Conservation (phyloP, 2,113 vertebrate species). For the Mastomys coucha region DNA sequence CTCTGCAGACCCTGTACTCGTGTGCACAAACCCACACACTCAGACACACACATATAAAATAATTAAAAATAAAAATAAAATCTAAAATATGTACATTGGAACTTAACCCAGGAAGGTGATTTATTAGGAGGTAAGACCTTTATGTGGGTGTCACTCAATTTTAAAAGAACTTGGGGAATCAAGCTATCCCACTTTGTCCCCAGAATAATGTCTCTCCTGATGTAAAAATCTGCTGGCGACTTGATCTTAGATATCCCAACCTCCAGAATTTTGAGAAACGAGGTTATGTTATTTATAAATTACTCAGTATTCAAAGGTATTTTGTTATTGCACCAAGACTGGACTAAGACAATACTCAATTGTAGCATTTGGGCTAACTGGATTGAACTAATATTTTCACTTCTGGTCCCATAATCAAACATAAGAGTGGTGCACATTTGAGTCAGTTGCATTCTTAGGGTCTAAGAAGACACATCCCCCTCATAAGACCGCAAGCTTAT, state of each 20-base stretch:
- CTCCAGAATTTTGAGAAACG: not conserved
- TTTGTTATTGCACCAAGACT: not conserved
- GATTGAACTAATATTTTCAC: constrained; percentile 46
- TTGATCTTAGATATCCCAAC: not conserved
- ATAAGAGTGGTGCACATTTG: not conserved
- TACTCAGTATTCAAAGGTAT: not conserved
- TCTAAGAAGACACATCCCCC: not conserved
- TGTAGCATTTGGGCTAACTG: not conserved
- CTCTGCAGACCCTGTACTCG: not conserved
- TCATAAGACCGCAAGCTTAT: constrained; percentile 37
- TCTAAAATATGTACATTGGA: not conserved
- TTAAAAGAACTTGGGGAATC: not conserved
- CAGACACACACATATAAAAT: not conserved
- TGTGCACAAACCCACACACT: not conserved
- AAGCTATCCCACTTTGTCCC: not conserved
- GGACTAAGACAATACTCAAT: not conserved
- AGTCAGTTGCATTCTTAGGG: not conserved
- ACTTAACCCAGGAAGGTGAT: not conserved
- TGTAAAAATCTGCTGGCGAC: not conserved
- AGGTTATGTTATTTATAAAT: not conserved
- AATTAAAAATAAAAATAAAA: not conserved
- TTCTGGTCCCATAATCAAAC: not conserved
- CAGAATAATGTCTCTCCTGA: not conserved
- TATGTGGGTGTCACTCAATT: too few species aligned
- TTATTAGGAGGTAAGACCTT: not conserved